Evolutionary conservation across 2,797 vertebrate species (phyloP), one percentile per base, ranked within the genome.

Genomic region (Coluber constrictor): DNA sequence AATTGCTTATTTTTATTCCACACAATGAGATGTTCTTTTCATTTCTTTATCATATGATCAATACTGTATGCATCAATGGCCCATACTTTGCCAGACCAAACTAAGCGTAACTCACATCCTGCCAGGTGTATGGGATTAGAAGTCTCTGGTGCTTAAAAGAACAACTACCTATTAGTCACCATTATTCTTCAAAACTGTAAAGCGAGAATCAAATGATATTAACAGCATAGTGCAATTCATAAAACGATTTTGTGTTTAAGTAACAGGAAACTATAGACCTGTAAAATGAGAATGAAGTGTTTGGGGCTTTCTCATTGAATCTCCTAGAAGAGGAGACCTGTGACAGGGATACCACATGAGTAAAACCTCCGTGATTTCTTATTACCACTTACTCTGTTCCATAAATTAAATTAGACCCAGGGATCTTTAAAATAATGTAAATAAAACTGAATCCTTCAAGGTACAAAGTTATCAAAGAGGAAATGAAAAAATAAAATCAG

Each of bases 401-500:
- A 25, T 8, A 60, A 90, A 92, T 57, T 43, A 63, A 0, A 92
- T 29, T 25, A 89, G 90, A 95, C 94, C 93, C 1, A 43, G 29
- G 9, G 56, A 70, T 59, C 27, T 92, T 93, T 63, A 86, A 63
- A 79, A 93, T 92, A 60, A 59, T 29, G 90, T 89, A n/a, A 87
- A 27, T 13, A 18, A 83, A 86, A 37, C 70, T 37, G 5, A n/a
- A 57, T 89, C 54, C 1, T 90, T 66, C 79, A n/a, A 88, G 47
- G 74, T 43, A 87, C 83, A 90, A 90, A 92, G 83, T 4, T 32
- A 87, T 92, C 1, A 74, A 92, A 92, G 3, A 23, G 15, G 57
- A 61, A 63, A 92, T 25, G 94, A 94, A 94, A 94, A 16, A 43
- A 43, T 56, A 51, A 92, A 59, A 61, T 93, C 83, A 94, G 32